Conservation (phyloP, 2,888 invertebrate species). For the Parnassius mnemosyne region DNA sequence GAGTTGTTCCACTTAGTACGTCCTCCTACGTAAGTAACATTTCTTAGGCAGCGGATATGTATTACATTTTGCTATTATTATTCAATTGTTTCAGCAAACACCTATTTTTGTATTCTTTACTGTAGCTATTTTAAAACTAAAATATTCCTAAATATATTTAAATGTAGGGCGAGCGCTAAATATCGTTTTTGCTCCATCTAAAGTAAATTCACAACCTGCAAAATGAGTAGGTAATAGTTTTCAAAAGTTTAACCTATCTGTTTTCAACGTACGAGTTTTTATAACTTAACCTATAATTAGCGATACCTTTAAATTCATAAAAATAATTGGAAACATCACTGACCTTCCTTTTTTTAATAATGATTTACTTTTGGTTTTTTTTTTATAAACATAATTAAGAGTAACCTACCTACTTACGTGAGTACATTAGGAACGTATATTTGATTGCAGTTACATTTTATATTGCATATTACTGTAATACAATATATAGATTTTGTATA, state of each 20-base stretch:
- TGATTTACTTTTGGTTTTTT: too few species aligned
- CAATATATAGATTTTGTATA: too few species aligned
- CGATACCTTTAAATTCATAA: not conserved
- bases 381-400: too few species aligned
- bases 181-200: conserved; percentile 2
- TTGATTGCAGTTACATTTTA: too few species aligned
- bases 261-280: conserved; percentile 6
- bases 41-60: conserved; percentile 47
- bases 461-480: too few species aligned
- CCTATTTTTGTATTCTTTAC: conserved; percentile 31
- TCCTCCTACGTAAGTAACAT: conserved; percentile 88
- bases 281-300: conserved; percentile 24
- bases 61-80: conserved; percentile 68
- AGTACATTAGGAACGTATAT: too few species aligned
- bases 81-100: conserved; percentile 66
- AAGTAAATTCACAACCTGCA: conserved; percentile 1
- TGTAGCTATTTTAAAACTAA: conserved; percentile 1
- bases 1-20: conserved; percentile 92
- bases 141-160: not conserved
- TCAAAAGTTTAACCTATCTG: not conserved
- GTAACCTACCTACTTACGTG: too few species aligned
- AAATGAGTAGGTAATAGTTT: conserved; percentile 8
- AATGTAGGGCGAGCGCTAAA: not conserved
- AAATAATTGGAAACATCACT: not conserved
- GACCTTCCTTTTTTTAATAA: too few species aligned